Evolutionary conservation across 2,797 vertebrate species (phyloP), one percentile per base, ranked within the genome.

Genomic region (Lacerta agilis): DNA sequence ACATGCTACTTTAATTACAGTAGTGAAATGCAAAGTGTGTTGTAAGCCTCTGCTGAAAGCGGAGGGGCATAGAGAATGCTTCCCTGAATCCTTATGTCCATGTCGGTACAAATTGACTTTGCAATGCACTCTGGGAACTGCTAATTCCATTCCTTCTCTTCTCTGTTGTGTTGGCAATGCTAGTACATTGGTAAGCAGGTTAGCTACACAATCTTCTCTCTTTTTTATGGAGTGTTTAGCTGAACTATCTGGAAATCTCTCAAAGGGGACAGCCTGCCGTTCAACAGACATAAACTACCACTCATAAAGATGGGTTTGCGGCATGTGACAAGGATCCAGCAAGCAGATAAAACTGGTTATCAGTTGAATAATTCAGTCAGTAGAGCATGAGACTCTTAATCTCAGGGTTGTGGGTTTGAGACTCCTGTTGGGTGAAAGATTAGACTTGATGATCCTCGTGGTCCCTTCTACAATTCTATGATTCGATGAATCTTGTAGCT

Each of bases 1-100:
- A 89, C 49, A 41, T 0, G 0, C 81, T 86, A 80, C 87, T 85
- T 93, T 95, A 94, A 95, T 94, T 92, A 92, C 29, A 45, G 66
- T 76, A 71, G 89, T 79, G 75, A 76, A 86, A 88, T 10, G 5
- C 15, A 0, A 69, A 72, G 66, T 76, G 83, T 36, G 0, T 58
- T 0, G 0, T 86, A 33, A 90, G 77, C 88, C 58, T 72, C 1
- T 0, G 0, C 11, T 79, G 83, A 87, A 90, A 27, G 87, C 45
- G 85, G 83, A 88, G 82, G 43, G 64, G 45, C 17, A 66, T 25
- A 20, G 18, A 73, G 0, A 73, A 38, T 20, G 27, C 3, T 3
- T 64, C 61, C 27, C 43, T 38, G 33, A 77, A 10, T 25, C 36
- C 84, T 91, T 76, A 72, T 1, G 3, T 84, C 33, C 4, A 0